Percentiles rank a stretch among this genome's conserved stretches.
Conservation (phyloP, 2,113 vertebrate species). For the Salvelinus namaycush region DNA sequence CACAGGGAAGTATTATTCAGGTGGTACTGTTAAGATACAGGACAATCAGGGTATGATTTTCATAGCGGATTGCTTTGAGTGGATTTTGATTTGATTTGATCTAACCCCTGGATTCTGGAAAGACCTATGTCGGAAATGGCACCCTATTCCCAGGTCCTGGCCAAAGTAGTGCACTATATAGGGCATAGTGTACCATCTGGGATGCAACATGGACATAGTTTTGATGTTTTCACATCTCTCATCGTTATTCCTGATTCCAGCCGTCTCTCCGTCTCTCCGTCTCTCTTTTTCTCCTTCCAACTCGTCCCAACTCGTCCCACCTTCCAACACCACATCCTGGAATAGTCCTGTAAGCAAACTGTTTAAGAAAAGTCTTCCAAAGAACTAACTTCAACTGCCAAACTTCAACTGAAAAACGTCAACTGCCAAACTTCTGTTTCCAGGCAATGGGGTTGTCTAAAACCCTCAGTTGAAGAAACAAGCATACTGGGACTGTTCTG, state of each 20-base stretch:
- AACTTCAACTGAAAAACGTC: not conserved
- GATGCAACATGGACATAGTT: slow-evolving; percentile 36
- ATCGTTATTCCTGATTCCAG: slow-evolving; percentile 3
- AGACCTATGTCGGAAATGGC: not conserved
- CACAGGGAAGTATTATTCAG: slow-evolving; percentile 36
- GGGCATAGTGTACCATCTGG: not conserved
- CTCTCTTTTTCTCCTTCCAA: slow-evolving; percentile 24
- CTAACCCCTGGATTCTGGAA: not conserved
- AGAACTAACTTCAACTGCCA: not conserved
- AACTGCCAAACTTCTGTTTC: slow-evolving; percentile 30
- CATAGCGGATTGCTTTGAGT: slow-evolving; percentile 48
- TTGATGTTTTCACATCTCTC: slow-evolving; percentile 37
- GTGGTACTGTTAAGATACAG: slow-evolving; percentile 35
- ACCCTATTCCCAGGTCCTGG: too few species aligned
- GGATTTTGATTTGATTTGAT: not conserved
- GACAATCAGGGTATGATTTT: slow-evolving; percentile 43
- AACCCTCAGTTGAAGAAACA: too few species aligned
- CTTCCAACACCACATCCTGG: slow-evolving; percentile 31
- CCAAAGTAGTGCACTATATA: too few species aligned
- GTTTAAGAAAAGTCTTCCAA: slow-evolving; percentile 12
- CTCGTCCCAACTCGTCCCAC: too few species aligned
- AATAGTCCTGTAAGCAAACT: not conserved
- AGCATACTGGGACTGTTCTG: too few species aligned
- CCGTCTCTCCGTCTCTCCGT: slow-evolving; percentile 5
- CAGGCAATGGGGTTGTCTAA: not conserved